Base-by-base conservation (phyloP, 2,888 invertebrate genomes). In the Margaritifera margaritifera region DNA sequence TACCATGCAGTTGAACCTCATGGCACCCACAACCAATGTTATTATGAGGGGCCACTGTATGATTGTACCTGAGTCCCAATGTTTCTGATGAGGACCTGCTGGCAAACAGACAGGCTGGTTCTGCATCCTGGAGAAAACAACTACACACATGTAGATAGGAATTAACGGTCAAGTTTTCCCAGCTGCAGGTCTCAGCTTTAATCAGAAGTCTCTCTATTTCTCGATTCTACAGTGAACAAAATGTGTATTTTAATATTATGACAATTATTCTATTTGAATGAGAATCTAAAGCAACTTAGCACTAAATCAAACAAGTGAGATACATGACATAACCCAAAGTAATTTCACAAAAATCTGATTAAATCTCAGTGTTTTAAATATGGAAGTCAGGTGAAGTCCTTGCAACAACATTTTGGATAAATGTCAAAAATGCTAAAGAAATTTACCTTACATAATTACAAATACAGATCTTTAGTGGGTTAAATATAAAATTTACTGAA, bases 91-190 rank as follows among this genome's bases (percentile, higher is more conserved):
- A 80, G 6, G 85, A 82, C 27, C 87, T 75, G 61, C 86, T 86
- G 11, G 81, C 78, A 62, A 94, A 90, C 52, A 94, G 92, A 69
- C 94, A 93, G 64, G 92, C 90, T 0, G 94, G 93, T 89, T 95
- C 94, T 81, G 93, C 93, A 72, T 93, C 93, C 91, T 93, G 93
- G 15, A 94, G 92, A 80, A 94, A 93, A 94, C 94, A 94, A 86
- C 94, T 93, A 79, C 94, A 91, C 53, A 94, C 92, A 68, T 92
- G 92, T 83, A 94, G 93, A 80, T 93, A 92, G 52, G 78, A 81
- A 51, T 80, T 77, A 6, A 79, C 79, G 19, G 83, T 81, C 62
- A 88, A 63, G 64, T 75, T 72, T 27, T 77, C 70, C 89, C 88
- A 89, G 72, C 82, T 76, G 66, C 80, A 85, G 18, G 52, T 75